Base-by-base conservation (phyloP, 2,797 vertebrate genomes). In the Pangasius krempfi region DNA sequence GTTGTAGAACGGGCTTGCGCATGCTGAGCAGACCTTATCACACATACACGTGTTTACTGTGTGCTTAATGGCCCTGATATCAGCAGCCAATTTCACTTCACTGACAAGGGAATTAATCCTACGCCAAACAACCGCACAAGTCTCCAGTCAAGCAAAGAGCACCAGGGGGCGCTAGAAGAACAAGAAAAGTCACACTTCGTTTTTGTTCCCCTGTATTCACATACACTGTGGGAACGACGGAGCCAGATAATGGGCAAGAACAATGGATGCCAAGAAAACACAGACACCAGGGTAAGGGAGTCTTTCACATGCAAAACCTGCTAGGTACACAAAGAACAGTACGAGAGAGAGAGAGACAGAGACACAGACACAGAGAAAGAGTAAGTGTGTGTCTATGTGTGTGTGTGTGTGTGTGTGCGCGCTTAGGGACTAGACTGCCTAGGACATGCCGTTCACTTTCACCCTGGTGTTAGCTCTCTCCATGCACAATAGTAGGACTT, bases 241-340 rank as follows among this genome's bases (percentile, higher is more conserved):
- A 88, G 92, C 90, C 33, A 56, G 85, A 92, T 92, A 92, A 91
- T 86, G 81, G 76, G 27, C 33, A 88, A 81, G 88, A 92, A 93
- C 93, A 92, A 92, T 92, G 84, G 85, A 89, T 54, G 70, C 86
- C 79, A 87, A 89, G 88, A 88, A 86, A 91, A 84, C 81, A 52
- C 88, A 85, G 89, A 84, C 87, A 75, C 68, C 58, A 52, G 87
- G 40, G 82, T 54, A 47, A 84, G 70, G 80, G 88, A 87, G 85
- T 52, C 64, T 92, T 92, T 92, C 90, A 91, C 80, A 93, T 91
- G 90, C 90, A 89, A 90, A 91, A 90, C 76, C 89, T 82, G 79
- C 90, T 52, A 80, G 87, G 84, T 75, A 88, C 86, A 84, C 86
- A 73, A 79, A 75, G 62, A 90, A 88, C 91, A 91, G 88, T 81